Evolutionary conservation across 1,140 invertebrate species (phyloP), one percentile per base, ranked within the genome.

Genomic region (Nasonia longicornis): DNA sequence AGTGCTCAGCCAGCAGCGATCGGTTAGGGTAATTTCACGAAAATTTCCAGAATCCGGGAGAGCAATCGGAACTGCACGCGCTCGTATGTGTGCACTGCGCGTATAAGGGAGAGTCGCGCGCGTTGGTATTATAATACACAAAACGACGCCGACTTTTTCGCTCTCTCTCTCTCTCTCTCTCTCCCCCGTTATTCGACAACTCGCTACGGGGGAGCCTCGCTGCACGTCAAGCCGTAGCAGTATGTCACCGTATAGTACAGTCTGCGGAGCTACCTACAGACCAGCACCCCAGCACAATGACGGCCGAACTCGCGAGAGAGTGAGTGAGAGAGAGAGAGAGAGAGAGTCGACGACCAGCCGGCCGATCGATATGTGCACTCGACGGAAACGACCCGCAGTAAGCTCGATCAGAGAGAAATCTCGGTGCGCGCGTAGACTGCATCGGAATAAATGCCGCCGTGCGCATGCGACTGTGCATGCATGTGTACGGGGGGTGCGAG

Each of bases 291-390:
- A 82, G 77, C 64, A 89, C 89, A 90, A 90, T 89, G 71, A 85
- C 69, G 84, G 79, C 52, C 77, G 70, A 26, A n/a, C 22, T 22
- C 22, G 26, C 31, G 72, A 38, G 79, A 35, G 7, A 42, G 26
- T 26, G 45, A 67, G 52, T 7, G 35, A 38, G 35, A 38, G 35
- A 38, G 35, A 38, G 35, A 42, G 38, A 7, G 7, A 42, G 38
- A 42, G 72, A 52, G 79, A 45, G 45, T n/a, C 16, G 8, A 22
- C 29, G 14, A 77, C 31, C 26, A 35, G 26, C 66, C 58, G 70
- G 80, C n/a, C 87, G 89, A 90, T 91, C 90, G 90, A 91, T 91
- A 91, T 88, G 85, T 84, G 85, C 87, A 88, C 88, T 90, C 89
- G 85, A 88, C 86, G 80, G 80, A 86, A 86, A 86, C 86, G 86